Evolutionary conservation across 2,113 vertebrate species (phyloP).

Genomic region (Glaucomys volans): DNA sequence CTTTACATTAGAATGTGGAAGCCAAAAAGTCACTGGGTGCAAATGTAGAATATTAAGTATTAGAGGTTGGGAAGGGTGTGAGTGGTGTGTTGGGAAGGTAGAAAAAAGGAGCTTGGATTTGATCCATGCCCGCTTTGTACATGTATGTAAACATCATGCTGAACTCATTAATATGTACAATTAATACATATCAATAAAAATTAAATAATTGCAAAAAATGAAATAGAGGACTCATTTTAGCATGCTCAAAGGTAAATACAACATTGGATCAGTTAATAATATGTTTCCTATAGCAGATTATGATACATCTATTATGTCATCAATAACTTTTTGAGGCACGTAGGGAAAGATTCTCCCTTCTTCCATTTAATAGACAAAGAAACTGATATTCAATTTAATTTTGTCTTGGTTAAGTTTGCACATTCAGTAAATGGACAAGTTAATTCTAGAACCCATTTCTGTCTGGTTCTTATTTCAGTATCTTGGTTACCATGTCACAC

Average conservation of each 20-base stretch:
- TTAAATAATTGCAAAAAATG: background rate
- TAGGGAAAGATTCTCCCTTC: accelerated
- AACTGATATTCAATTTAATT: background rate
- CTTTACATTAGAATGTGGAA: background rate
- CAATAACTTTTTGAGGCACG: background rate
- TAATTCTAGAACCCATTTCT: background rate
- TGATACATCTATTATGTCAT: background rate
- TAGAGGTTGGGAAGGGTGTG: background rate
- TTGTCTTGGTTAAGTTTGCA: background rate
- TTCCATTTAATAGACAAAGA: background rate
- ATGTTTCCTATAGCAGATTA: background rate
- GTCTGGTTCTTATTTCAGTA: background rate
- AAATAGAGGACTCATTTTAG: background rate
- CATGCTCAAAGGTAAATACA: background rate
- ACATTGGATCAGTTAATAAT: background rate
- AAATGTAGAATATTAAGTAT: background rate
- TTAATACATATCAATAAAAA: background rate
- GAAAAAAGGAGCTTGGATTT: background rate
- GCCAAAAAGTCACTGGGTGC: too few species aligned
- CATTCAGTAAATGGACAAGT: background rate
- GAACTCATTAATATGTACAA: background rate
- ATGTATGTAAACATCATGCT: background rate
- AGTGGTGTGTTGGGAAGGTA: background rate
- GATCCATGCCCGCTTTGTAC: background rate
- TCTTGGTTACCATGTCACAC: background rate